phyloP scores from a whole-genome alignment of 2,888 invertebrate genomes.

The Desoria tigrina region DNA sequence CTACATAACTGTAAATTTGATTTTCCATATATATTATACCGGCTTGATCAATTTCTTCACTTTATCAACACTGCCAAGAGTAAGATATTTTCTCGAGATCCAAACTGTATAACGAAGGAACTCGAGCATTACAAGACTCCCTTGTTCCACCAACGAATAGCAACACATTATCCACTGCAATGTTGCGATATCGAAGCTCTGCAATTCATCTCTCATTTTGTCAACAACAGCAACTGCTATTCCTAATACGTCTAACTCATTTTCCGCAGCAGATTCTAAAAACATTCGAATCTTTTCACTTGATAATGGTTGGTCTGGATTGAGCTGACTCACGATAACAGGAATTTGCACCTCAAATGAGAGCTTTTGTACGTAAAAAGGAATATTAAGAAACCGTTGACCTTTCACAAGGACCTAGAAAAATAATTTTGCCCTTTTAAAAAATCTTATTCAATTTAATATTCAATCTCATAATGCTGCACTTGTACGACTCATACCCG shows the following conservation, averaged over 20 bases:
- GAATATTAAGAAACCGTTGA: constrained; percentile 37
- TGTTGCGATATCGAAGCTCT: constrained; percentile 40
- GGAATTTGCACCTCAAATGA: constrained; percentile 40
- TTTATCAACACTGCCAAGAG: constrained; percentile 35
- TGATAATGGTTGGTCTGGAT: constrained; percentile 17
- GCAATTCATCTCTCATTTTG: constrained; percentile 40
- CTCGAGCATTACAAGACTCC: constrained; percentile 40
- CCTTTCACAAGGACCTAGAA: constrained; percentile 45
- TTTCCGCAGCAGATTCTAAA: constrained; percentile 30
- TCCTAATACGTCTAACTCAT: constrained; percentile 41
- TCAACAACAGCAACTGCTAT: constrained; percentile 46
- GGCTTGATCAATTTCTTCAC: constrained; percentile 33
- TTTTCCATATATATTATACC: constrained; percentile 12
- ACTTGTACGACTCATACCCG: constrained; percentile 23
- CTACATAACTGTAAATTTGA: background rate
- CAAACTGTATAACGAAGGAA: constrained; percentile 41
- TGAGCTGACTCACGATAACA: constrained; percentile 43
- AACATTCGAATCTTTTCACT: constrained; percentile 36
- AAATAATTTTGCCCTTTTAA: too few species aligned
- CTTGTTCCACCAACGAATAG: constrained; percentile 33
- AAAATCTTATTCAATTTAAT: background rate
- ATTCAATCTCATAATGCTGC: too few species aligned
- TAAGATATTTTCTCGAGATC: constrained; percentile 47
- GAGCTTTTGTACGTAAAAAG: constrained; percentile 47
- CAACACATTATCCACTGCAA: constrained; percentile 48